Percentiles rank a stretch among this genome's conserved stretches.
phyloP scores from a whole-genome alignment of 2,113 vertebrate species.

The Calyptommatus sinebrachiatus region DNA sequence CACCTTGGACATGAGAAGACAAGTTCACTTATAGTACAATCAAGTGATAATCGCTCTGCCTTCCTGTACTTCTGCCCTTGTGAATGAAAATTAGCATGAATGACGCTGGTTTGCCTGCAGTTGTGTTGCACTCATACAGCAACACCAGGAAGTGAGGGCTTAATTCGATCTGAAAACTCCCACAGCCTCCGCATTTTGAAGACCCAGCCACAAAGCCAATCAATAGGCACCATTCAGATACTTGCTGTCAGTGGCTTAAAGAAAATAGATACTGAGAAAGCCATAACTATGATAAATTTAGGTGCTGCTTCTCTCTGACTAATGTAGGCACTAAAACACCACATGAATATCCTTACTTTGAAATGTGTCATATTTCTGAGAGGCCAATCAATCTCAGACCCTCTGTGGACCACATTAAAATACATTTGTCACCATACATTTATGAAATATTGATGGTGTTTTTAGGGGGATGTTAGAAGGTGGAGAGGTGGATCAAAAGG shows the following conservation, averaged over 20 bases:
- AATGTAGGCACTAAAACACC: constrained; percentile 97
- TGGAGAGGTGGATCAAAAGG: constrained; percentile 77
- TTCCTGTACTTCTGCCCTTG: background rate
- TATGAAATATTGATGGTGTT: constrained; percentile 89
- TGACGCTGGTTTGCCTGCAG: constrained; percentile 43
- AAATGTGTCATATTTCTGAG: constrained; percentile 87
- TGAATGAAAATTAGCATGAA: constrained; percentile 58
- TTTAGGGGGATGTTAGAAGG: constrained; percentile 75
- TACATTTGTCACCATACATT: constrained; percentile 94
- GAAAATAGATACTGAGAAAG: constrained; percentile 95
- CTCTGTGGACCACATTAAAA: constrained; percentile 87
- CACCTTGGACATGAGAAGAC: constrained; percentile 23
- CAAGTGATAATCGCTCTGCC: constrained; percentile 5
- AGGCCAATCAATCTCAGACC: constrained; percentile 89
- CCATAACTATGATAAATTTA: constrained; percentile 98
- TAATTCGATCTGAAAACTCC: constrained; percentile 63
- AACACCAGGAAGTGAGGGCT: constrained; percentile 55
- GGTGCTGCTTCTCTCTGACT: constrained; percentile 82
- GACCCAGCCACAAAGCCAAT: constrained; percentile 79
- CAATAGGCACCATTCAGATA: constrained; percentile 83
- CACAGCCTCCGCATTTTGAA: constrained; percentile 72
- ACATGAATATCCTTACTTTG: constrained; percentile 89
- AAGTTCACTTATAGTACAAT: background rate
- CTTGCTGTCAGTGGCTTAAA: constrained; percentile 84
- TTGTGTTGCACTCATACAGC: constrained; percentile 23